Conservation (phyloP, 1,140 invertebrate genomes). For the Dermatophagoides farinae region DNA sequence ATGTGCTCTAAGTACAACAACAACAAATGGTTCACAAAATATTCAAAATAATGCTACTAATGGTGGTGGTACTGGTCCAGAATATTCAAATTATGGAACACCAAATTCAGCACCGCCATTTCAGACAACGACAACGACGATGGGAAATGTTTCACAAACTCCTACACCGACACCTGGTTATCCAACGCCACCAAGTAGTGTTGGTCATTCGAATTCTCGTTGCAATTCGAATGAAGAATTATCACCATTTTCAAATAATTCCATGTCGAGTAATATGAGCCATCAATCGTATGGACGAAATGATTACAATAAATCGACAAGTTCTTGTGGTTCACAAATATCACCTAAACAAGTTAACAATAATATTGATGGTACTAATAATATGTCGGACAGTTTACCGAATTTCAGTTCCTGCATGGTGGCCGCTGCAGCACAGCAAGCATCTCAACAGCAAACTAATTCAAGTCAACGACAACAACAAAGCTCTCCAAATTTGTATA, state of each 20-base stretch:
- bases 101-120: neutral
- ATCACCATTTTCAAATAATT: conserved; percentile 6
- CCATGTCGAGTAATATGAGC: conserved; percentile 8
- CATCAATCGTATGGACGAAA: neutral
- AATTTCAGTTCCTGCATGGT: conserved; percentile 8
- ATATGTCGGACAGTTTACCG: neutral
- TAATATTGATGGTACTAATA: neutral
- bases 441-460: neutral
- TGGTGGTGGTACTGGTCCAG: neutral
- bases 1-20: neutral
- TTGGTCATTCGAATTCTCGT: conserved; percentile 3
- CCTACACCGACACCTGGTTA: conserved; percentile 8
- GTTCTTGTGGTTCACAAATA: conserved; percentile 5
- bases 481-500: neutral
- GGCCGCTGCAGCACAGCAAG: neutral
- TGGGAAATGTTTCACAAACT: conserved; percentile 1
- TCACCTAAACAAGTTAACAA: neutral
- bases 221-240: conserved; percentile 10
- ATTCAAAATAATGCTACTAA: no score
- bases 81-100: conserved; percentile 8
- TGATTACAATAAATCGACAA: neutral
- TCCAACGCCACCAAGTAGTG: conserved; percentile 15
- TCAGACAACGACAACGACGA: neutral
- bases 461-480: neutral
- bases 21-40: no score